Conservation (phyloP, 2,113 vertebrate species). For the Tricholaema leucomelas region DNA sequence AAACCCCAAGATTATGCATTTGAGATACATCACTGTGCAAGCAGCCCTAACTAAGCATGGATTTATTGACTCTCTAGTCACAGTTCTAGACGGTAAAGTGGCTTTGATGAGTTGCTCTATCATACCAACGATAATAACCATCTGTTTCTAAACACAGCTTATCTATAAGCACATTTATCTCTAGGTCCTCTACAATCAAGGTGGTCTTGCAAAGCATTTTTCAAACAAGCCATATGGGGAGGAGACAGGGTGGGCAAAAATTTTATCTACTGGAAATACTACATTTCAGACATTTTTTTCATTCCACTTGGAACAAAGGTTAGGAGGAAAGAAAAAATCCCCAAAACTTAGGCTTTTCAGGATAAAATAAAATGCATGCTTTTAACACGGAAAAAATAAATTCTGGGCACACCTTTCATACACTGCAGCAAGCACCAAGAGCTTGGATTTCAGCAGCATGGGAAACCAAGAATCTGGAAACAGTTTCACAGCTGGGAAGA, state of each 20-base stretch:
- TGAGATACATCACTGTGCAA: not conserved
- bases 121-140: not conserved
- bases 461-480: not conserved
- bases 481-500: not conserved
- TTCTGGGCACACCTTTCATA: not conserved
- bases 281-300: constrained; percentile 43
- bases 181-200: not conserved
- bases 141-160: constrained; percentile 2
- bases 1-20: not conserved
- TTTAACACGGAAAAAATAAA: not conserved
- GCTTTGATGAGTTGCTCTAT: not conserved
- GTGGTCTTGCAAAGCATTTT: constrained; percentile 18
- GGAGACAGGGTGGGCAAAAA: not conserved
- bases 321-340: not conserved
- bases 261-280: constrained; percentile 30
- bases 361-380: not conserved
- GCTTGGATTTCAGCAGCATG: not conserved
- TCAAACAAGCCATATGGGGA: constrained; percentile 8
- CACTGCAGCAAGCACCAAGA: not conserved
- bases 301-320: not conserved
- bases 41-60: not conserved
- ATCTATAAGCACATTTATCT: constrained; percentile 42
- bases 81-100: not conserved
- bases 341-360: not conserved
- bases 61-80: not conserved